Conservation (phyloP, 2,888 invertebrate species). For the Sesia bembeciformis region DNA sequence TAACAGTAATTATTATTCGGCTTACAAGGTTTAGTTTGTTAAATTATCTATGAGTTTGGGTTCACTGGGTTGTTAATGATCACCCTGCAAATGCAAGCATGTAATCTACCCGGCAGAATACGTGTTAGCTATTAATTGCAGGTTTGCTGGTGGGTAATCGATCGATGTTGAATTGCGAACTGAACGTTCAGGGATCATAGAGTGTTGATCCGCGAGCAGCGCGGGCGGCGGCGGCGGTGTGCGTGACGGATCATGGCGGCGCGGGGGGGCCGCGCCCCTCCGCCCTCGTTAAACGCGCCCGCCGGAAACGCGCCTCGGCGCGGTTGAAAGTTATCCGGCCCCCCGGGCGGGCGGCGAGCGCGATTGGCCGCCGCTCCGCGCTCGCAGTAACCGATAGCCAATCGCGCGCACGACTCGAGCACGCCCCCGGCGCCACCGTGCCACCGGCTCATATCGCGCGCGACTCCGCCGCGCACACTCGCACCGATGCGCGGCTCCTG, state of each 20-base stretch:
- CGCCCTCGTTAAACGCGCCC: constrained; percentile 68
- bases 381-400: constrained; percentile 62
- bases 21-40: too few relatives aligned
- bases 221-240: constrained; percentile 41
- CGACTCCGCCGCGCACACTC: constrained; percentile 68
- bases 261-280: constrained; percentile 62
- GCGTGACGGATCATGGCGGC: constrained; percentile 71
- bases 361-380: constrained; percentile 57
- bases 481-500: constrained; percentile 73
- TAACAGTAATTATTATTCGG: too few relatives aligned
- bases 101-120: constrained; percentile 61
- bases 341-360: constrained; percentile 45
- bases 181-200: constrained; percentile 12
- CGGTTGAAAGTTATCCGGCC: constrained; percentile 67
- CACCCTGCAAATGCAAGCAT: constrained; percentile 42
- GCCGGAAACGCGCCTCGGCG: constrained; percentile 58
- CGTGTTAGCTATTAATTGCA: constrained; percentile 69
- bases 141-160: constrained; percentile 67
- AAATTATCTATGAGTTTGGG: too few relatives aligned
- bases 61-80: background rate
- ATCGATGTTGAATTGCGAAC: constrained; percentile 33
- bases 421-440: constrained; percentile 13
- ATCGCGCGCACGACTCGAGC: constrained; percentile 39
- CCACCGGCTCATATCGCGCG: constrained; percentile 48
- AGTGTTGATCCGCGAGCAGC: constrained; percentile 20